phyloP scores from a whole-genome alignment of 2,113 vertebrate species.

The Rissa tridactyla region DNA sequence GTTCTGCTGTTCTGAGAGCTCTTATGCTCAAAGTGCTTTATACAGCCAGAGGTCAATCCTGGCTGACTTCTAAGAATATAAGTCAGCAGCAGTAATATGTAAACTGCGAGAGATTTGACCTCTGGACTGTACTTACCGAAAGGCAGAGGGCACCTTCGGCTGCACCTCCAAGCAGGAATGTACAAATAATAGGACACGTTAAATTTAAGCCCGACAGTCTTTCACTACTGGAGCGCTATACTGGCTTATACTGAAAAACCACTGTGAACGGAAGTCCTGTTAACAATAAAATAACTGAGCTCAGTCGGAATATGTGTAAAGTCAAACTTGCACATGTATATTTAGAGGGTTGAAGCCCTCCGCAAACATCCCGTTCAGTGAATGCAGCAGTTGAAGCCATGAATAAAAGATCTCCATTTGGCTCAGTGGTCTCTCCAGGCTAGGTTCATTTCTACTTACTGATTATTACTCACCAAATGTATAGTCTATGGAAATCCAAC shows the following conservation, averaged over 20 bases:
- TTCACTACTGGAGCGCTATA: neutral
- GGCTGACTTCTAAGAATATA: neutral
- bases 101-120: constrained; percentile 15
- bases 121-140: neutral
- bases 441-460: constrained; percentile 26
- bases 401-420: constrained; percentile 51
- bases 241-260: neutral
- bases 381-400: neutral
- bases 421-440: constrained; percentile 12
- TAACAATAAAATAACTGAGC: neutral
- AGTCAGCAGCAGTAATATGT: neutral
- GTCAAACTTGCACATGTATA: neutral
- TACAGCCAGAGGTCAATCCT: constrained; percentile 10
- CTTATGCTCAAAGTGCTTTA: neutral
- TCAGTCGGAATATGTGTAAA: neutral
- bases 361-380: neutral
- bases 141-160: neutral
- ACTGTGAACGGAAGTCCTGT: neutral
- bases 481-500: constrained; percentile 41
- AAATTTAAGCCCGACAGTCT: neutral
- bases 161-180: neutral
- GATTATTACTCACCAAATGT: constrained; percentile 49
- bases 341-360: neutral
- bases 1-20: neutral
- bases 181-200: neutral